phyloP scores from a whole-genome alignment of 2,888 invertebrate species.

The Callyntrura sp. region DNA sequence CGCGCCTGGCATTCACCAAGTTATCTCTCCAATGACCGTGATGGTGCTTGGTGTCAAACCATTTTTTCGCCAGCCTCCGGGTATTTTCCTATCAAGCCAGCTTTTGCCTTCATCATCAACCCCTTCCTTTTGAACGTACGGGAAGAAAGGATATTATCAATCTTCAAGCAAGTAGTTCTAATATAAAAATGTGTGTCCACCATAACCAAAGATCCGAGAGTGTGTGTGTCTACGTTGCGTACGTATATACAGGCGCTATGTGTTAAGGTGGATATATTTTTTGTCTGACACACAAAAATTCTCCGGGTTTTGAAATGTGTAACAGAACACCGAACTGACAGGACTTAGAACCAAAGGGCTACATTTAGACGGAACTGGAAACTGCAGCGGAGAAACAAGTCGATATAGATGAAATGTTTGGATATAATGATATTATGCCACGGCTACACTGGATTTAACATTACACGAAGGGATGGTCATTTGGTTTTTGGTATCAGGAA shows the following conservation, averaged over 20 bases:
- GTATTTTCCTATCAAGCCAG: constrained; percentile 47
- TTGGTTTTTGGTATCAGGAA: constrained; percentile 22
- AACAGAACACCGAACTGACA: constrained; percentile 65
- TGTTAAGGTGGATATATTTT: no score
- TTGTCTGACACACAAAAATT: constrained; percentile 23
- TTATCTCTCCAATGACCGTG: no score
- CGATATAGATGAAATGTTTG: not conserved
- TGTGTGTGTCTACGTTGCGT: no score
- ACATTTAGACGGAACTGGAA: no score
- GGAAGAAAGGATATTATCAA: no score
- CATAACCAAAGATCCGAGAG: no score
- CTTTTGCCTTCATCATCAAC: constrained; percentile 11
- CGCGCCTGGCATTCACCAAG: constrained; percentile 43
- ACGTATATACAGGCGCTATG: no score
- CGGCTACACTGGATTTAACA: no score
- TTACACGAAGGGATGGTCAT: not conserved
- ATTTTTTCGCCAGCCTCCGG: constrained; percentile 70
- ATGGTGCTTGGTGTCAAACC: no score
- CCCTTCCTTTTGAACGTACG: not conserved
- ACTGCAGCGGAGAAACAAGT: not conserved
- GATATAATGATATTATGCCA: not conserved
- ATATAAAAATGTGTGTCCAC: no score
- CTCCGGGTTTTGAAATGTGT: constrained; percentile 67
- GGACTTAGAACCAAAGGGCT: not conserved
- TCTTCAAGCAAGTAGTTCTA: no score